phyloP scores from a whole-genome alignment of 1,140 invertebrate species.

The Whitmania pigra region DNA sequence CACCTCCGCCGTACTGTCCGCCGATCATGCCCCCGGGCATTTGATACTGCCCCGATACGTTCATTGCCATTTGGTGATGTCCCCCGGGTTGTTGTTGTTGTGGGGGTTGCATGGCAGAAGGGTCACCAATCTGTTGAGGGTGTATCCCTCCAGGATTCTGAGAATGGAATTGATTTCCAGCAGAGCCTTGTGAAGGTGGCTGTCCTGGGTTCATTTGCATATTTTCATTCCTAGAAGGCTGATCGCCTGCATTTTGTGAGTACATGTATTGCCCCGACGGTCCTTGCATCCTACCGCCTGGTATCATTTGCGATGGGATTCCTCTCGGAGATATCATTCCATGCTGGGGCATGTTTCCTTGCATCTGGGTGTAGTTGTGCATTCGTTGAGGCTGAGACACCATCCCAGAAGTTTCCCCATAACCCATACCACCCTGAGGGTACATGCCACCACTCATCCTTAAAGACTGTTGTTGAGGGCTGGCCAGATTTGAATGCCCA shows the following conservation, averaged over 20 bases:
- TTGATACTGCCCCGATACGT: neutral
- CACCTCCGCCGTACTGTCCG: too few relatives aligned
- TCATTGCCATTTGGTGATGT: slow-evolving; percentile 1
- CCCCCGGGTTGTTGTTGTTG: slow-evolving; percentile 8
- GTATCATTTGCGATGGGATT: neutral
- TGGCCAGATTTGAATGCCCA: neutral
- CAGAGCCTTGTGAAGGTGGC: neutral
- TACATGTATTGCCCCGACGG: neutral
- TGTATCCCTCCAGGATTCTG: neutral
- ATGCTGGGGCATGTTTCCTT: neutral
- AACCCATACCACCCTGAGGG: neutral
- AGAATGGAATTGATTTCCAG: neutral
- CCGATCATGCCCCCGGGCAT: too few relatives aligned
- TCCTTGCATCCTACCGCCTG: neutral
- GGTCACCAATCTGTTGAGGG: slow-evolving; percentile 54
- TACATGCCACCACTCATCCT: slow-evolving; percentile 3
- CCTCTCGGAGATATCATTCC: slow-evolving; percentile 4
- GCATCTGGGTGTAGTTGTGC: neutral
- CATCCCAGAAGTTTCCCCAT: neutral
- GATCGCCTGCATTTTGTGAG: neutral
- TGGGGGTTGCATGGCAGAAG: neutral
- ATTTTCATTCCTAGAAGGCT: slow-evolving; percentile 9
- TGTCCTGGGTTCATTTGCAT: neutral
- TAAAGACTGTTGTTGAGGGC: neutral
- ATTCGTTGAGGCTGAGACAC: neutral